Conservation (phyloP, 1,140 invertebrate genomes). For the Zaprionus tsacasi region DNA sequence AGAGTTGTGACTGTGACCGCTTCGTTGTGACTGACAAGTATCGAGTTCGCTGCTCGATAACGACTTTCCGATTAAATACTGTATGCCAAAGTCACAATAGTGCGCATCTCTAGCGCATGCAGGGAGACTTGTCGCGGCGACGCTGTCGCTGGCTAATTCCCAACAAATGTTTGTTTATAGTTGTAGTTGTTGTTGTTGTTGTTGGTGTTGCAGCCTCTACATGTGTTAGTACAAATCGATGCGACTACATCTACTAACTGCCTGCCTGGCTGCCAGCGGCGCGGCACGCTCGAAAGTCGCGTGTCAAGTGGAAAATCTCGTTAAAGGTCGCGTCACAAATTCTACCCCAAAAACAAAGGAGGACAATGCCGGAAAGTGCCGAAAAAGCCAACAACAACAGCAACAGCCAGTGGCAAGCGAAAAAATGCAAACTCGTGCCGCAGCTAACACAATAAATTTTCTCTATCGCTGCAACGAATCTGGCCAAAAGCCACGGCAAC, state of each 20-base stretch:
- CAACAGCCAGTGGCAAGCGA: constrained; percentile 18
- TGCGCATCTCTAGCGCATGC: not conserved
- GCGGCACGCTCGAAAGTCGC: constrained; percentile 67
- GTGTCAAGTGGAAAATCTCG: constrained; percentile 78
- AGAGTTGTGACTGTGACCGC: constrained; percentile 6
- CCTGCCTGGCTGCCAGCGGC: constrained; percentile 23
- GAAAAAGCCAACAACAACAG: constrained; percentile 15
- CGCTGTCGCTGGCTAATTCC: constrained; percentile 69
- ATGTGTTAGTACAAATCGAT: constrained; percentile 76
- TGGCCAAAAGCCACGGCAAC: constrained; percentile 22
- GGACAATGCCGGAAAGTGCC: constrained; percentile 1
- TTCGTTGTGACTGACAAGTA: constrained; percentile 5
- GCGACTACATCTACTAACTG: constrained; percentile 14
- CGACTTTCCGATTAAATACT: not conserved
- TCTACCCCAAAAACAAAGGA: constrained; percentile 41
- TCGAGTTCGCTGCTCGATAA: not conserved
- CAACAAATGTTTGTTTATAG: constrained; percentile 73
- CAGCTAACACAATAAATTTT: constrained; percentile 72
- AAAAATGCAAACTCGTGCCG: constrained; percentile 69
- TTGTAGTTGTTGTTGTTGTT: constrained; percentile 26
- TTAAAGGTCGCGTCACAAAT: constrained; percentile 80
- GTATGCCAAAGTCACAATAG: not conserved
- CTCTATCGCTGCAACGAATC: constrained; percentile 60
- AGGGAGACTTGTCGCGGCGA: constrained; percentile 27
- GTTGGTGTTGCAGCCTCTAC: constrained; percentile 51